Conservation (phyloP, 2,797 vertebrate genomes). For the Neomorphus geoffroyi region DNA sequence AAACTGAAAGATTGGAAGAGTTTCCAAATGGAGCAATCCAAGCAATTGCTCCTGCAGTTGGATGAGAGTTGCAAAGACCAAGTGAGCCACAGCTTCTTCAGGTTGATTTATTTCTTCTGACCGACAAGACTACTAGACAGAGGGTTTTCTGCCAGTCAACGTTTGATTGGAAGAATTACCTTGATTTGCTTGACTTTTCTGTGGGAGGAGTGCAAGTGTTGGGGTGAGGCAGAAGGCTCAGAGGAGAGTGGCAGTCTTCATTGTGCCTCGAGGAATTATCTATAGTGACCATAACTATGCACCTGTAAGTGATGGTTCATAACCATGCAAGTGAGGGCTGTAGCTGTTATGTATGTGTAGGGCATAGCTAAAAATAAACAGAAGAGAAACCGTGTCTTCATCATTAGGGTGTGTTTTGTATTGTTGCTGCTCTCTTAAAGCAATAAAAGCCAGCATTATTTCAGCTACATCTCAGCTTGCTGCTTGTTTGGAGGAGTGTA, state of each 20-base stretch:
- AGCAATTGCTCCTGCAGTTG: neutral
- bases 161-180: neutral
- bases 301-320: neutral
- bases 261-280: neutral
- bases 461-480: neutral
- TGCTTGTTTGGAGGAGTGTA: neutral
- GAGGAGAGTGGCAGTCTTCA: neutral
- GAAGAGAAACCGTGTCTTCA: neutral
- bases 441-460: neutral
- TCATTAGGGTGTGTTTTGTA: neutral
- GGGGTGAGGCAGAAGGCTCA: neutral
- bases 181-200: neutral
- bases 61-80: neutral
- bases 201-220: rapidly evolving
- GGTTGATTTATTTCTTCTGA: neutral
- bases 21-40: neutral
- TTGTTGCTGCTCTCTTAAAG: neutral
- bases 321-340: neutral
- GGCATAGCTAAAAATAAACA: neutral
- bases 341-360: neutral
- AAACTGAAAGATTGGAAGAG: neutral
- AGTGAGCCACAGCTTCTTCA: neutral
- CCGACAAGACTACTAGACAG: neutral
- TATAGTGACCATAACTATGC: neutral
- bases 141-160: neutral